Evolutionary conservation across 2,888 invertebrate genomes (phyloP), one percentile per base, ranked within the genome.

Genomic region (Morpho achilles): DNA sequence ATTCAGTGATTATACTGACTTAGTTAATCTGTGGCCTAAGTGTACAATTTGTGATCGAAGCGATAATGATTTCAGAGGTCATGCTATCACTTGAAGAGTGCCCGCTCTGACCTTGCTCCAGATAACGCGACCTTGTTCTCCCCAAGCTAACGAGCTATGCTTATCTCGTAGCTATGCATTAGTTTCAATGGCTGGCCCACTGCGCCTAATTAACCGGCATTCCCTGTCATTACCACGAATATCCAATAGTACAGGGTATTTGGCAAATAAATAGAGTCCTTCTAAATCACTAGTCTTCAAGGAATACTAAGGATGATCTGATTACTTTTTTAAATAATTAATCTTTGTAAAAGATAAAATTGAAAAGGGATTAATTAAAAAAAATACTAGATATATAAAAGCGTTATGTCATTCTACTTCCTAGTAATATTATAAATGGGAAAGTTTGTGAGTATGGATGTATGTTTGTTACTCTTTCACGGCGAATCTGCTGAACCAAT

Each of bases 21-120:
- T 7, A 47, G 40, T 41, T 53, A 2, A 39, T 40, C 53, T 53
- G 41, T 53, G 53, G 10, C 1, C 39, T 44, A 44, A 56, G 60
- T 54, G 57, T 60, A 52, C 39, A 54, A 51, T 44, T 66, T 68
- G 75, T 76, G 78, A 74, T 75, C 74, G 69, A 72, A 72, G 66
- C 75, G 80, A 82, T 86, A 86, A 81, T 79, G 74, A 73, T 76
- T 72, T 74, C 76, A 82, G 74, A 88, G 87, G 88, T 84, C 86
- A 74, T 77, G 83, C 87, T 87, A 87, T 89, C 88, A 81, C 87
- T 83, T 74, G 70, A 80, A 80, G 81, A 79, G 78, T 82, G 77
- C 73, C 76, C 73, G 74, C 63, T 70, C 67, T 84, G 85, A 86
- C 89, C 89, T 88, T 88, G 87, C 85, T 80, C 88, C 64, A 87